Evolutionary conservation across 2,113 vertebrate species (phyloP).

Genomic region (Caracal caracal): DNA sequence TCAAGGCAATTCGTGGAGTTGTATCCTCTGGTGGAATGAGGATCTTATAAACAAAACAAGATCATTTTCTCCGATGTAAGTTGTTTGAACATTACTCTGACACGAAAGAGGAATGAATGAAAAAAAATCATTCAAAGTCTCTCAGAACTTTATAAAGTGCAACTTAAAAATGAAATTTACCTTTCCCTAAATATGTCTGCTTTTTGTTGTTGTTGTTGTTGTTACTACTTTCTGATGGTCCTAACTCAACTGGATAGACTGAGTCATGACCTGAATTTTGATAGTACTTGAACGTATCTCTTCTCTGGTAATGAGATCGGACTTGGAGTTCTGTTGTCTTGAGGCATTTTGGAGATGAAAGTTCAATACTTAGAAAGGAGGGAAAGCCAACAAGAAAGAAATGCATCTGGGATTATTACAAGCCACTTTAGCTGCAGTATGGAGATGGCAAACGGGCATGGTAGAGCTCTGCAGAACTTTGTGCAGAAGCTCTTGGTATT

Average conservation of each 20-base stretch:
- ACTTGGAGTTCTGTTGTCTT: not conserved
- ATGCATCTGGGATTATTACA: not conserved
- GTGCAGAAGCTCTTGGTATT: not conserved
- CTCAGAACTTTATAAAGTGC: not conserved
- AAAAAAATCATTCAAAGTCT: not conserved
- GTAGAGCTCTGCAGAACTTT: not conserved
- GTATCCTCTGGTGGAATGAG: not conserved
- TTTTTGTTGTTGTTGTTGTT: not conserved
- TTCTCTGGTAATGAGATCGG: not conserved
- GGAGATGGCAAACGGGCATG: not conserved
- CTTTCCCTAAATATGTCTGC: not conserved
- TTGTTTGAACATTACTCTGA: not conserved
- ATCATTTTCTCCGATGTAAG: not conserved
- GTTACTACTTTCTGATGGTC: not conserved
- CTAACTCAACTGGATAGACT: not conserved
- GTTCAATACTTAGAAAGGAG: not conserved
- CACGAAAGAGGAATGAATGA: constrained; percentile 23
- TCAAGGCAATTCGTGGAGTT: not conserved
- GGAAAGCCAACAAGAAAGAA: not conserved
- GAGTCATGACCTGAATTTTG: not conserved
- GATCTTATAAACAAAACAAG: constrained; percentile 16
- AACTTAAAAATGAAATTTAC: constrained; percentile 29
- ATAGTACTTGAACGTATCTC: not conserved
- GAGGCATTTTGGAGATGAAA: constrained; percentile 19
- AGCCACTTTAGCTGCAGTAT: not conserved